phyloP scores from a whole-genome alignment of 2,888 invertebrate species.

The Drosophila paramelanica region DNA sequence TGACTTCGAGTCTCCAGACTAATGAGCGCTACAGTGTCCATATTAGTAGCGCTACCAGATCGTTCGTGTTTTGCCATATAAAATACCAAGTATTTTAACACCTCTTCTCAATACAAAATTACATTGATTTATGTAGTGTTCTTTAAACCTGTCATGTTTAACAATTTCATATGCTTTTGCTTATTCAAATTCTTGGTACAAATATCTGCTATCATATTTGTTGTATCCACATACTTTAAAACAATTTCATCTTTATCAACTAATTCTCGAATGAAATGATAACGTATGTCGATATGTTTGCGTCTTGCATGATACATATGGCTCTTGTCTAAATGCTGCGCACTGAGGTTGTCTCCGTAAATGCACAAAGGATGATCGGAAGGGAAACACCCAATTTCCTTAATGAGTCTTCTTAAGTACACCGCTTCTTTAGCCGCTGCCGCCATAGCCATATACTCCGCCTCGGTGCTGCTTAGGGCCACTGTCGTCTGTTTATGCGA shows the following conservation, averaged over 20 bases:
- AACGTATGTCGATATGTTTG: constrained; percentile 1
- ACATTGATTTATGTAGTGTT: too few species aligned
- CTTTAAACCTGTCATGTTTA: constrained; percentile 9
- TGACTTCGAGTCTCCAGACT: too few species aligned
- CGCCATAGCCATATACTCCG: not conserved
- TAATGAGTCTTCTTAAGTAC: not conserved
- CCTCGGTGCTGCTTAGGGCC: not conserved
- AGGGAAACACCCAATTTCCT: not conserved
- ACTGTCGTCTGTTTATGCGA: constrained; percentile 2
- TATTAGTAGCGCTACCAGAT: too few species aligned
- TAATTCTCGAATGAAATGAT: not conserved
- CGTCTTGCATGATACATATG: not conserved
- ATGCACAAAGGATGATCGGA: constrained; percentile 5
- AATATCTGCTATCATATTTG: constrained; percentile 14
- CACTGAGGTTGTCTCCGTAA: constrained; percentile 7
- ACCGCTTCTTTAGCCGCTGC: constrained; percentile 8
- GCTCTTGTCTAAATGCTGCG: not conserved
- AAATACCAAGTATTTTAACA: too few species aligned
- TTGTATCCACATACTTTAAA: constrained; percentile 4
- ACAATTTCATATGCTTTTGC: constrained; percentile 7
- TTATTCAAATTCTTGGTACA: constrained; percentile 12
- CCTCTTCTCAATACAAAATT: too few species aligned
- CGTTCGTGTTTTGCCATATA: too few species aligned
- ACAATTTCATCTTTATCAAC: constrained; percentile 2
- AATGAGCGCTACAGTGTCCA: too few species aligned